These are phyloP conservation scores for Diogma glabrata DNA, from an alignment of 2,888 invertebrate species.

Conservation along the genomic window DNA sequence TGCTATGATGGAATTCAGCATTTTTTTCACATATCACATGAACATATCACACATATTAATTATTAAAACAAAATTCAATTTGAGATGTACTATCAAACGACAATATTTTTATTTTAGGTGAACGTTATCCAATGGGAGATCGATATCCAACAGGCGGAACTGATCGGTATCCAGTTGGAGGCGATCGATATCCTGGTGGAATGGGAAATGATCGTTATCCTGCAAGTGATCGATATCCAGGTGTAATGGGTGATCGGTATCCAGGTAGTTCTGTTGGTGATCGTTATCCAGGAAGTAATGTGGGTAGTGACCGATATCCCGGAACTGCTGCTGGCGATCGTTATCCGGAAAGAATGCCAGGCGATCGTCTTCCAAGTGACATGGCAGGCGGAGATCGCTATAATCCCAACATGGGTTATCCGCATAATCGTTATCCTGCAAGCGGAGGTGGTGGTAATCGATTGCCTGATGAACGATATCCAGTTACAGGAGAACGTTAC, in stretches of 20 bases:
- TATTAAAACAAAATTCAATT: no score
- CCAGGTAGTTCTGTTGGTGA: slow-evolving; percentile 28
- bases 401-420: slow-evolving; percentile 30
- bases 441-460: slow-evolving; percentile 34
- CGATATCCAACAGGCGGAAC: slow-evolving; percentile 16
- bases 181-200: slow-evolving; percentile 38
- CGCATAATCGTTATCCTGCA: slow-evolving; percentile 34
- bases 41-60: no score
- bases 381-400: slow-evolving; percentile 28
- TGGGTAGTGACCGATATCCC: slow-evolving; percentile 33
- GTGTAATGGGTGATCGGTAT: slow-evolving; percentile 32
- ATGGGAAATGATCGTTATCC: slow-evolving; percentile 24
- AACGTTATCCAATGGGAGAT: slow-evolving; percentile 27
- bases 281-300: slow-evolving; percentile 38
- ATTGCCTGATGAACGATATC: slow-evolving; percentile 26
- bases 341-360: slow-evolving; percentile 40
- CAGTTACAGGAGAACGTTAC: slow-evolving; percentile 21
- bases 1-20: no score
- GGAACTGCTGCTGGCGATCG: slow-evolving; percentile 26
- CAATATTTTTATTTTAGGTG: slow-evolving; percentile 22
- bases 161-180: slow-evolving; percentile 30
- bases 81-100: no score
- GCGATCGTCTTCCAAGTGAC: slow-evolving; percentile 20
- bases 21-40: no score
- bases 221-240: slow-evolving; percentile 34